Base-by-base conservation (phyloP, 2,888 invertebrate species). In the Leuctra nigra region DNA sequence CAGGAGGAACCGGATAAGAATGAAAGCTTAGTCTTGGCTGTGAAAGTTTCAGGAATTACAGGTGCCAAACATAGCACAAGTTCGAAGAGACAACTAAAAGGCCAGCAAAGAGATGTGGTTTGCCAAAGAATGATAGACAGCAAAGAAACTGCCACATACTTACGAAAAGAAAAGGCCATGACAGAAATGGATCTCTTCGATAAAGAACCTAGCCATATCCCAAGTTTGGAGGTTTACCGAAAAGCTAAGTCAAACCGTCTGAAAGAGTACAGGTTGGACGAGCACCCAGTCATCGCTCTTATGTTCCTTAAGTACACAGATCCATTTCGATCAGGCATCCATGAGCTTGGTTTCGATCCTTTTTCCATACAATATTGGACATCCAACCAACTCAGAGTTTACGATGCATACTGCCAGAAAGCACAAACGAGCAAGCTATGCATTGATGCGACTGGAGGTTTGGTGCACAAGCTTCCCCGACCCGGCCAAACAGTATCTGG, bases 331-430 rank as follows among this genome's bases (percentile, higher is more conserved):
- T 20, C 44, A 11, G 55, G 35, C 14, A 57, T 61, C 24, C 18
- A 35, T 1, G 53, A 57, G 18, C 33, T 59, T 11, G 57, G 59
- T 11, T 38, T 29, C 20, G 59, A 57, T 44, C 53, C 39, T 1
- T 61, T 59, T 14, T 59, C 44, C 48, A 44, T 59, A 6, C 57
- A 57, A 18, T 61, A 61, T 48, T 59, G 57, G 47, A 35, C 55
- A 20, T 14, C 53, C 1, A 33, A 48, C n/a, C 48, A 61, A 55
- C 22, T 59, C 18, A 52, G 55, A 14, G 23, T 54, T n/a, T 61
- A 54, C 16, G 46, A 54, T 18, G 36, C 47, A 13, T 57, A 59
- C 36, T 38, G 24, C 16, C n/a, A 25, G n/a, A 48, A 48, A 48
- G 14, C 25, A 18, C 4, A 16, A 16, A 6, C 4, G 9, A 16